Percentiles rank a stretch among this genome's conserved stretches.
Conservation (phyloP, 1,140 invertebrate genomes). For the Drosophila mauritiana region DNA sequence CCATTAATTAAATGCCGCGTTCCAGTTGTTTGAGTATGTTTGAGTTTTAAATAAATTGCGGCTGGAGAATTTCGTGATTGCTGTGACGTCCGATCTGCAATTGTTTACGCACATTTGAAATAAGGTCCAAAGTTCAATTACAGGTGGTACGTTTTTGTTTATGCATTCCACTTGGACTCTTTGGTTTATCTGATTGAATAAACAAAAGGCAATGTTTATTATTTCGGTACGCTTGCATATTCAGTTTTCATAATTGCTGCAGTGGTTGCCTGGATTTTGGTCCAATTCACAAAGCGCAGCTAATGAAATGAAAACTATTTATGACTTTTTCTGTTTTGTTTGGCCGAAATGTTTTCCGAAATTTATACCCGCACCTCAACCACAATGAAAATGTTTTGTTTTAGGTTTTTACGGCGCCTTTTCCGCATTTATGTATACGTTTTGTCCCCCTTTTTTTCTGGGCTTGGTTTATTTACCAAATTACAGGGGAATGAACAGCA, state of each 20-base stretch:
- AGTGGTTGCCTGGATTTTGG: constrained; percentile 27
- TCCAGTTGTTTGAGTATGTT: constrained; percentile 40
- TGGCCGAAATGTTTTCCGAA: constrained; percentile 27
- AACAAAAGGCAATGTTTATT: constrained; percentile 52
- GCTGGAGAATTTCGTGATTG: constrained; percentile 35
- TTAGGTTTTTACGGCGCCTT: constrained; percentile 25
- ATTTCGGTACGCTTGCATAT: constrained; percentile 32
- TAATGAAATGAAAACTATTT: constrained; percentile 74
- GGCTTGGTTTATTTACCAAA: constrained; percentile 17
- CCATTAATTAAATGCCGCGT: constrained; percentile 65
- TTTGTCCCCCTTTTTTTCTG: constrained; percentile 29
- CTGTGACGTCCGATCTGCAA: constrained; percentile 30
- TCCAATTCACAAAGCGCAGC: constrained; percentile 27
- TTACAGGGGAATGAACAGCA: constrained; percentile 22
- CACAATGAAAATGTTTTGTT: constrained; percentile 66
- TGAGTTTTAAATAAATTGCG: constrained; percentile 50
- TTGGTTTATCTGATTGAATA: constrained; percentile 34
- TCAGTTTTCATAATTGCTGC: constrained; percentile 31
- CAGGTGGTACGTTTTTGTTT: constrained; percentile 32
- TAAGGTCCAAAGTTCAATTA: constrained; percentile 35
- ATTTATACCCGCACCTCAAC: constrained; percentile 34
- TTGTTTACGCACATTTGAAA: constrained; percentile 34
- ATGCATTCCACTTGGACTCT: constrained; percentile 2
- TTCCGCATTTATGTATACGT: constrained; percentile 33
- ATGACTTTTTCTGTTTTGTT: constrained; percentile 40